A percentile compares a stretch with the other conserved stretches of the same genome.
Evolutionary conservation across 2,888 invertebrate species (phyloP).

Genomic region (Drosophila ustulata): DNA sequence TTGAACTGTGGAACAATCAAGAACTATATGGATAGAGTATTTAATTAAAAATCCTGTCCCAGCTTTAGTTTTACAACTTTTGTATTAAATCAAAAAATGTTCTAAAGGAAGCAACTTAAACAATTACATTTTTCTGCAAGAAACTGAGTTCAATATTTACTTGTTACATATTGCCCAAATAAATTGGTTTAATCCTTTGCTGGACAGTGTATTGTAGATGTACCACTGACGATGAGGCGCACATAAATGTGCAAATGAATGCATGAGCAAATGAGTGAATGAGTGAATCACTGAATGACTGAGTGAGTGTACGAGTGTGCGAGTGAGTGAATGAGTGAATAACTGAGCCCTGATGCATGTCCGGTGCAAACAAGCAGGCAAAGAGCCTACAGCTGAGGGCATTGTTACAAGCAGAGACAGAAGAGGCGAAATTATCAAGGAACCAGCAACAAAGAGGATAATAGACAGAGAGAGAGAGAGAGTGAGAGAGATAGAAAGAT

Average conservation of each 20-base stretch:
- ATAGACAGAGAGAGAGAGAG: conserved; percentile 38
- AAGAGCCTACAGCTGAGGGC: conserved; percentile 54
- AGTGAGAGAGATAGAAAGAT: background rate
- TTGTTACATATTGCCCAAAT: background rate
- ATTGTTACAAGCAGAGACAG: conserved; percentile 52
- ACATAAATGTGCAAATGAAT: conserved; percentile 33
- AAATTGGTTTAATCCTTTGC: background rate
- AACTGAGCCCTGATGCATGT: conserved; percentile 71
- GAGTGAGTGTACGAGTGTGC: conserved; percentile 26
- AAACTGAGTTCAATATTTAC: background rate
- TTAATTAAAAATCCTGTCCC: too few relatives aligned
- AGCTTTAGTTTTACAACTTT: background rate
- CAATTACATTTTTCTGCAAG: background rate
- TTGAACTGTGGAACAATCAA: too few relatives aligned
- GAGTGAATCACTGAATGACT: conserved; percentile 58
- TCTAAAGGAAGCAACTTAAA: background rate
- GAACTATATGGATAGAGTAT: too few relatives aligned
- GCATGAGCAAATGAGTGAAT: conserved; percentile 50
- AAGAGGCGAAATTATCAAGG: conserved; percentile 53
- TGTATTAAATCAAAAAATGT: background rate
- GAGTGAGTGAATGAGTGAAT: conserved; percentile 26
- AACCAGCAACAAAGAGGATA: conserved; percentile 42
- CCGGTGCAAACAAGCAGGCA: conserved; percentile 70
- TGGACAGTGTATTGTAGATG: background rate
- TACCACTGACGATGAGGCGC: conserved; percentile 28